Conservation (phyloP, 2,797 vertebrate species). For the Champsocephalus gunnari region DNA sequence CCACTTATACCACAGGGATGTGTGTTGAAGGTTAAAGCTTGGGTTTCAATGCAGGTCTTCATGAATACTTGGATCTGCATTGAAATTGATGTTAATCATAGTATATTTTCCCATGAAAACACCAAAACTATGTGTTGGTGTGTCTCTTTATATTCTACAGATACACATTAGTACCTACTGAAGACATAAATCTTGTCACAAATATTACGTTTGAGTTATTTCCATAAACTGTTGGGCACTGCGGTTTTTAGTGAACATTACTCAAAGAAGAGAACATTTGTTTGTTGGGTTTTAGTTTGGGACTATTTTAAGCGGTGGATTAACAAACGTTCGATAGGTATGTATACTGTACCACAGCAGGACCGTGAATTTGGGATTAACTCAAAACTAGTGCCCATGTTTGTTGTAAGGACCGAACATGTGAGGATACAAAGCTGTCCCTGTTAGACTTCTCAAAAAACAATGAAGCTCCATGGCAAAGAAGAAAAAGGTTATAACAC, state of each 20-base stretch:
- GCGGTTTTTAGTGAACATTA: neutral
- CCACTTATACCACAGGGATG: conserved; percentile 28
- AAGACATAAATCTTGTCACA: neutral
- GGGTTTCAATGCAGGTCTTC: conserved; percentile 1
- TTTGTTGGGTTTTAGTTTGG: neutral
- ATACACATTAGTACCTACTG: neutral
- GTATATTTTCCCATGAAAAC: neutral
- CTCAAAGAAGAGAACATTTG: neutral
- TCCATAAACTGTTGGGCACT: neutral
- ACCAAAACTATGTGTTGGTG: neutral
- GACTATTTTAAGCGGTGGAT: conserved; percentile 18
- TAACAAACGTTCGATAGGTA: conserved; percentile 2
- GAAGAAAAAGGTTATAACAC: neutral
- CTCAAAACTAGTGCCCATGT: neutral
- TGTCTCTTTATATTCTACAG: neutral
- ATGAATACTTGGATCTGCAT: conserved; percentile 1
- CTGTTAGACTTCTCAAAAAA: neutral
- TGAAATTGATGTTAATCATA: neutral
- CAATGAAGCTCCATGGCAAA: neutral
- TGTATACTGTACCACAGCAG: neutral
- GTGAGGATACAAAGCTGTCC: neutral
- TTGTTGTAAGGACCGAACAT: neutral
- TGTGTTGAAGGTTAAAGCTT: conserved; percentile 14
- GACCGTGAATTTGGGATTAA: neutral
- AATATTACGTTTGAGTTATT: neutral